These are phyloP conservation scores for Ochropacha duplaris DNA, from an alignment of 2,888 invertebrate genomes.

Conservation along the genomic window DNA sequence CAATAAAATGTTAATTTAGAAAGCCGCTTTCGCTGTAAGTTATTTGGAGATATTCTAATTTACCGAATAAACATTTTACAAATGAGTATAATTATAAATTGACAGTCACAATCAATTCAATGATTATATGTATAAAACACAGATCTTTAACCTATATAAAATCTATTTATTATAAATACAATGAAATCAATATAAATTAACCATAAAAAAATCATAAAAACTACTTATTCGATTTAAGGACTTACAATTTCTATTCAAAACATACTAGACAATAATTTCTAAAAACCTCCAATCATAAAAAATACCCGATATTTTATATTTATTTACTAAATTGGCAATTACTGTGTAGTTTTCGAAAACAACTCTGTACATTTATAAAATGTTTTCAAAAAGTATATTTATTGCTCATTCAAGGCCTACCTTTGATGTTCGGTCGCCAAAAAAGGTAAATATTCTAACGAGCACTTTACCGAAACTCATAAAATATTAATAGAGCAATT, in stretches of 20 bases:
- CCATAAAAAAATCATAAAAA: no score
- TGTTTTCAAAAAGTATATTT: background rate
- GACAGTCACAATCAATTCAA: no score
- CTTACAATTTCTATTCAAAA: no score
- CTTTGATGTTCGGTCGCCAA: background rate
- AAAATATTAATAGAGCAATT: background rate
- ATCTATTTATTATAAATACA: no score
- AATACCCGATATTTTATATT: no score
- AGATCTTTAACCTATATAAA: no score
- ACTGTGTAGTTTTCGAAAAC: background rate
- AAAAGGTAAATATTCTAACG: background rate
- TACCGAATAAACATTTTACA: background rate
- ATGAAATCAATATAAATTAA: no score
- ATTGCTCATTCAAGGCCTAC: background rate
- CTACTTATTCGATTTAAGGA: background rate
- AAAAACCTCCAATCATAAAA: no score
- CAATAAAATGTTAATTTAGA: background rate
- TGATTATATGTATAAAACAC: no score
- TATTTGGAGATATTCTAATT: no score
- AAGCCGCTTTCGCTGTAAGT: background rate
- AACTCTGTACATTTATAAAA: background rate
- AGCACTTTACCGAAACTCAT: background rate
- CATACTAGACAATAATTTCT: no score
- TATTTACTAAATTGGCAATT: background rate
- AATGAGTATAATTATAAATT: background rate